A percentile compares a stretch with the other conserved stretches of the same genome.
Conservation (phyloP, 2,797 vertebrate genomes). For the Macropodus opercularis region DNA sequence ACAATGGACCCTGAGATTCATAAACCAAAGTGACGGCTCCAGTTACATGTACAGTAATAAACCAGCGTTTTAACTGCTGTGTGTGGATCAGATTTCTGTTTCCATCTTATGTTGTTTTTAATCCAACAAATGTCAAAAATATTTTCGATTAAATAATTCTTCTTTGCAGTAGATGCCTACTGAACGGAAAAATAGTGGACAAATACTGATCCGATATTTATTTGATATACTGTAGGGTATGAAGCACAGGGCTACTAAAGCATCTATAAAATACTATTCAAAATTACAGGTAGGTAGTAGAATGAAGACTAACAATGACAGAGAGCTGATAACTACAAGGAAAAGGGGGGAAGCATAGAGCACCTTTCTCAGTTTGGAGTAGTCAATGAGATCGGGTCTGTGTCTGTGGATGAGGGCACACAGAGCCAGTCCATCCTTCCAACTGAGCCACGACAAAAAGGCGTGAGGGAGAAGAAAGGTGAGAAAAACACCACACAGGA, state of each 20-base stretch:
- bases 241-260: no score
- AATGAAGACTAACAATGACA: no score
- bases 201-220: no score
- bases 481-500: not conserved
- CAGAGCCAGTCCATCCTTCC: constrained; percentile 94
- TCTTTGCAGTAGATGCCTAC: not conserved
- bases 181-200: not conserved
- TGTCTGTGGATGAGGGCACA: constrained; percentile 95
- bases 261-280: no score
- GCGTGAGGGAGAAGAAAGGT: not conserved
- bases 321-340: not conserved
- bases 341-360: constrained; percentile 2
- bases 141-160: not conserved
- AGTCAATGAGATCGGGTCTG: constrained; percentile 88
- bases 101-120: not conserved
- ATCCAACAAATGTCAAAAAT: not conserved
- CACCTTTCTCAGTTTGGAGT: constrained; percentile 93
- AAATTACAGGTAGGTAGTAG: no score
- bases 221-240: no score
- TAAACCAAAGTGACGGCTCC: not conserved
- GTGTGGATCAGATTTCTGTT: constrained; percentile 7
- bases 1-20: not conserved
- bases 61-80: no score
- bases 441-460: constrained; percentile 68
- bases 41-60: not conserved